Base-by-base conservation (phyloP, 2,113 vertebrate species). In the Lethenteron reissneri region DNA sequence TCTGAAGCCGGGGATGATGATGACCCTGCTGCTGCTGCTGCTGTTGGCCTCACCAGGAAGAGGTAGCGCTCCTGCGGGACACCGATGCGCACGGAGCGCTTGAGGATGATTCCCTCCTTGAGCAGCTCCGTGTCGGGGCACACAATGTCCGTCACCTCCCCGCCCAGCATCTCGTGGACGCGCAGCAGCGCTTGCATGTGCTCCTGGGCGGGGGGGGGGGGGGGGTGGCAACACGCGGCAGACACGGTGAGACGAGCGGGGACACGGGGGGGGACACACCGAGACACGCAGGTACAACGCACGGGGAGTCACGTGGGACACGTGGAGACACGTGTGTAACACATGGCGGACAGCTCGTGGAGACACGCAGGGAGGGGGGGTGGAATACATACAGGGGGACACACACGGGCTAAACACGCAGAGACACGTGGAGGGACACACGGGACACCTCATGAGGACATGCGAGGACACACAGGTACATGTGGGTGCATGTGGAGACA, bases 91-190 rank as follows among this genome's bases (percentile, higher is more conserved):
- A 77, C 80, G 12, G 84, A 85, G 77, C 84, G 77, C 76, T 85
- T 86, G 19, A 81, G 78, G 58, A 86, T 75, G 0, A 84, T 81
- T 1, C 84, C 84, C 73, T 86, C 82, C 1, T 82, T 81, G 72
- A 86, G 78, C 58, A 86, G 76, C 60, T 81, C 75, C 1, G 84
- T 85, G 74, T 83, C 84, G 21, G 84, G 84, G 73, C 84, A 83
- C 10, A 84, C 80, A 0, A 86, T 79, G 74, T 82, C 81, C 0
- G 82, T 79, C n/a, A 83, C 81, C 25, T 71, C 74, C 0, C 84
- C 80, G 25, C 83, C 83, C 76, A 85, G 78, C 56, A 82, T 79
- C 75, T 82, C 80, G 70, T 84, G 84, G 58, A 85, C 81, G 0
- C 76, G 81, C 83, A 84, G 84, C 72, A 85, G 79, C 9, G 78